Evolutionary conservation across 2,888 invertebrate species (phyloP).

Genomic region (Carterocephalus palaemon): DNA sequence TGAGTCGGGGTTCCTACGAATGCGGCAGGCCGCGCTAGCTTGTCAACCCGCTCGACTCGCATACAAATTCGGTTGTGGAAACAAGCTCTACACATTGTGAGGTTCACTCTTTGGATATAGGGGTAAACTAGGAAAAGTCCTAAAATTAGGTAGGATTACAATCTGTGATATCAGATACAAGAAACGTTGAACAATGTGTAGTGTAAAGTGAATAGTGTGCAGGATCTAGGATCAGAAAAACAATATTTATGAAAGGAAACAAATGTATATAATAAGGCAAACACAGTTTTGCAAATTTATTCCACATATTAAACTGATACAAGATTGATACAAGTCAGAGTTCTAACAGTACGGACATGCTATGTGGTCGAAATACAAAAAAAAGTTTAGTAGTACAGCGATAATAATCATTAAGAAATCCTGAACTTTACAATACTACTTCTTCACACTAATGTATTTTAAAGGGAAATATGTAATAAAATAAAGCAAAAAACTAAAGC

Average conservation of each 20-base stretch:
- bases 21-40: too few relatives aligned
- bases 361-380: constrained; percentile 73
- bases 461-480: constrained; percentile 74
- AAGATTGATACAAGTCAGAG: constrained; percentile 76
- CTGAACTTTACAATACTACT: constrained; percentile 76
- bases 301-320: constrained; percentile 78
- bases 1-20: too few relatives aligned
- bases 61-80: too few relatives aligned
- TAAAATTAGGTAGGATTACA: too few relatives aligned
- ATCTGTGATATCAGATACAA: too few relatives aligned
- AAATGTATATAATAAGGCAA: constrained; percentile 70
- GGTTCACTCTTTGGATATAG: too few relatives aligned
- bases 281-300: constrained; percentile 80
- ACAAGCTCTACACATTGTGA: too few relatives aligned
- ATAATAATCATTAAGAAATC: constrained; percentile 74
- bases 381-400: constrained; percentile 66
- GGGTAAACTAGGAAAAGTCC: too few relatives aligned
- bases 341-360: constrained; percentile 75
- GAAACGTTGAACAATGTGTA: too few relatives aligned
- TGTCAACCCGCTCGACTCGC: too few relatives aligned
- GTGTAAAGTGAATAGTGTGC: background rate
- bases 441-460: constrained; percentile 76
- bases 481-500: constrained; percentile 79
- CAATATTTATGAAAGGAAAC: constrained; percentile 46
- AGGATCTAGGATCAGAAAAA: constrained; percentile 12